phyloP scores from a whole-genome alignment of 2,113 vertebrate species.

The Pundamilia nyererei region DNA sequence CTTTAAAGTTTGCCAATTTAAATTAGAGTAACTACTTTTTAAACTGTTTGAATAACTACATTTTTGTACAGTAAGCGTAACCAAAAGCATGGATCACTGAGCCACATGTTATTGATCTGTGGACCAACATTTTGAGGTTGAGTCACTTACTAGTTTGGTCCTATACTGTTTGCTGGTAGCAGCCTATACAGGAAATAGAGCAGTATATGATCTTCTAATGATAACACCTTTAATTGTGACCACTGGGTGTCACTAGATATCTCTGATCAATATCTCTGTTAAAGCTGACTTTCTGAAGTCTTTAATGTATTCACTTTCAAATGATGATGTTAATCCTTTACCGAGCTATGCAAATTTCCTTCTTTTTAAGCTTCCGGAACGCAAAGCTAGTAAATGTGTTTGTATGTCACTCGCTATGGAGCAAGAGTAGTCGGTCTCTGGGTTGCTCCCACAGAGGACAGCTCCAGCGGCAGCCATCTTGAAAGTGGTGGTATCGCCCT shows the following conservation, averaged over 20 bases:
- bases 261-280: constrained; percentile 62
- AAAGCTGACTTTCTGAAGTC: neutral
- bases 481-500: constrained; percentile 52
- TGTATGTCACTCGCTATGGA: constrained; percentile 15
- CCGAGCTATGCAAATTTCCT: neutral
- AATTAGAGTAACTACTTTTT: neutral
- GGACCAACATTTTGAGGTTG: neutral
- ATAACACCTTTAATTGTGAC: constrained; percentile 59
- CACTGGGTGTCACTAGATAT: constrained; percentile 70
- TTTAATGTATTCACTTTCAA: constrained; percentile 32
- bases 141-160: neutral
- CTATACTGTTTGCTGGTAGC: neutral
- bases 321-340: constrained; percentile 7
- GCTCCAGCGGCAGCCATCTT: constrained; percentile 65
- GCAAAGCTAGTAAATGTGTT: constrained; percentile 3
- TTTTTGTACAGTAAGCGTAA: neutral
- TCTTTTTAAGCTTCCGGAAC: neutral
- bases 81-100: neutral
- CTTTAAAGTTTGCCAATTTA: neutral
- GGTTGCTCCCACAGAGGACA: constrained; percentile 56
- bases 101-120: neutral
- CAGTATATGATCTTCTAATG: neutral
- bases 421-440: neutral
- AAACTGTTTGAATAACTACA: neutral
- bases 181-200: neutral